Conservation (phyloP, 1,140 invertebrate genomes). For the Sesamia nonagrioides region DNA sequence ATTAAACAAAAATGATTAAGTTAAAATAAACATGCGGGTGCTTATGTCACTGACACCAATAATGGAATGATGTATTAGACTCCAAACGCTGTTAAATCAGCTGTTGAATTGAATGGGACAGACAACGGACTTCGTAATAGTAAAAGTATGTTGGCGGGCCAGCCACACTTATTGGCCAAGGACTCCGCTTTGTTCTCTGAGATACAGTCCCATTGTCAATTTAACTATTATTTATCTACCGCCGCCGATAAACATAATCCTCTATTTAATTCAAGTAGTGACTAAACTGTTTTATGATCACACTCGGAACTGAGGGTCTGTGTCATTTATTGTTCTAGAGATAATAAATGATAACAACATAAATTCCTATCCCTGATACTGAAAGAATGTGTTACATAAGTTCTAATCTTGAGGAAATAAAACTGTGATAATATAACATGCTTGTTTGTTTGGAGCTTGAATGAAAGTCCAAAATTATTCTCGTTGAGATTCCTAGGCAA, state of each 20-base stretch:
- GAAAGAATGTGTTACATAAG: constrained; percentile 28
- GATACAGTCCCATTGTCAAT: constrained; percentile 52
- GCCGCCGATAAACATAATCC: constrained; percentile 35
- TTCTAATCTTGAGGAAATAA: constrained; percentile 34
- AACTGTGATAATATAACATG: background rate
- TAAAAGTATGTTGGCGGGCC: constrained; percentile 54
- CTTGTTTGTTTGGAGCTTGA: background rate
- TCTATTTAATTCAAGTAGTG: constrained; percentile 37
- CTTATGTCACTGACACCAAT: constrained; percentile 37
- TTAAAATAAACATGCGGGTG: background rate
- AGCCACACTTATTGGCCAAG: constrained; percentile 70
- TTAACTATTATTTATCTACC: constrained; percentile 51
- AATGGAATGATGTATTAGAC: constrained; percentile 28
- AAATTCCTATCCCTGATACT: constrained; percentile 10
- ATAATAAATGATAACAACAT: constrained; percentile 19
- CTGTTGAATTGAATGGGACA: constrained; percentile 40
- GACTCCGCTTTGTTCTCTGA: constrained; percentile 71
- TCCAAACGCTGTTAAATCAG: constrained; percentile 41
- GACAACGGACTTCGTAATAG: constrained; percentile 49
- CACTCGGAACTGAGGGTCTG: constrained; percentile 16
- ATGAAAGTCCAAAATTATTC: background rate
- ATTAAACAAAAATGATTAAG: background rate
- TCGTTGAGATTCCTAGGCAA: background rate
- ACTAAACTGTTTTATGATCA: constrained; percentile 35
- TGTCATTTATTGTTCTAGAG: constrained; percentile 24